Evolutionary conservation across 2,888 invertebrate genomes (phyloP).

Genomic region (Barypeithes pellucidus): DNA sequence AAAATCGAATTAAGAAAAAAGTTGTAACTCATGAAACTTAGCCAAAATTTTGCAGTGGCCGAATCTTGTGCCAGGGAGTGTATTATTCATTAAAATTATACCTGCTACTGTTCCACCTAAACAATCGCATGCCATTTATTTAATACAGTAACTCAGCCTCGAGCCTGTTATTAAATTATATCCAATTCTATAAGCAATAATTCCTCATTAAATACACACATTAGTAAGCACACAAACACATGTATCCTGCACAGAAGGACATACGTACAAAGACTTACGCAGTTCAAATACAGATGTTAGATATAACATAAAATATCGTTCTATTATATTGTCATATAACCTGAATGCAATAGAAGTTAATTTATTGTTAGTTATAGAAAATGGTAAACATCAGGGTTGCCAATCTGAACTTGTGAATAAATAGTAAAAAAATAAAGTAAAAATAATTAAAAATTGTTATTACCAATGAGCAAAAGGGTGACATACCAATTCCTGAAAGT

Average conservation of each 20-base stretch:
- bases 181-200: constrained; percentile 29
- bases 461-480: too few species aligned
- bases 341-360: background rate
- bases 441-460: too few species aligned
- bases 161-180: constrained; percentile 9
- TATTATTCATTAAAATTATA: constrained; percentile 3
- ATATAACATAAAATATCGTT: constrained; percentile 1
- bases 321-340: background rate
- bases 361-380: background rate
- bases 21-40: too few species aligned
- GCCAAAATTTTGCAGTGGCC: too few species aligned
- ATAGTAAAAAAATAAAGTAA: too few species aligned
- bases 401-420: too few species aligned
- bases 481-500: too few species aligned
- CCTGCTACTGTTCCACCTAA: background rate
- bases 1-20: too few species aligned
- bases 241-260: constrained; percentile 8
- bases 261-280: background rate
- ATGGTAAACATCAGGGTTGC: too few species aligned
- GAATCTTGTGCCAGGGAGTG: too few species aligned
- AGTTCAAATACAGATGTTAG: background rate
- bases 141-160: background rate
- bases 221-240: constrained; percentile 8
- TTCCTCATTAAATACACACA: constrained; percentile 29
- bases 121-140: constrained; percentile 11